These are phyloP conservation scores for Herpetotheres cachinnans DNA, from an alignment of 2,113 vertebrate species.

Conservation along the genomic window DNA sequence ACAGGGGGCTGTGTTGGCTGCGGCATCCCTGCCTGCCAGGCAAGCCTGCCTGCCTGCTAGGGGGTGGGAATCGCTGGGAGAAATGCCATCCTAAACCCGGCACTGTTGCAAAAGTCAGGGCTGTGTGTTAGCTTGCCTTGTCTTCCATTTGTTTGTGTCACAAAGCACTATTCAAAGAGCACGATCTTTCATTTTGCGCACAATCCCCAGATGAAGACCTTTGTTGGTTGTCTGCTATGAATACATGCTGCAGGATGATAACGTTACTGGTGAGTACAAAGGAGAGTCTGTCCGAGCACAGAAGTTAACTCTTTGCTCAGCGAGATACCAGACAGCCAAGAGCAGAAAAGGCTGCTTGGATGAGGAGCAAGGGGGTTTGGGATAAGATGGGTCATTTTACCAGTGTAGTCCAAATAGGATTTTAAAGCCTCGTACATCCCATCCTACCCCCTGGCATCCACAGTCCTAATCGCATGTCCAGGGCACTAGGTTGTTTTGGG, in stretches of 20 bases:
- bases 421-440: rapidly evolving
- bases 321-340: not conserved
- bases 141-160: not conserved
- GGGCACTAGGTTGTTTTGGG: not conserved
- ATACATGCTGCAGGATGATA: not conserved
- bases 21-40: not conserved
- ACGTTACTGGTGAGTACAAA: not conserved
- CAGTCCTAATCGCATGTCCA: no score
- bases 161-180: not conserved
- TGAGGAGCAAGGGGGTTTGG: not conserved
- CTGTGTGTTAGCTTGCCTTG: not conserved
- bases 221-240: not conserved
- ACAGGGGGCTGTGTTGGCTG: rapidly evolving
- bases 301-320: not conserved
- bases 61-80: not conserved
- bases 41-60: not conserved
- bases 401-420: rapidly evolving
- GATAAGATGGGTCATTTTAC: not conserved
- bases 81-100: not conserved
- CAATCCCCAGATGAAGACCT: not conserved
- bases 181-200: rapidly evolving
- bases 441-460: not conserved
- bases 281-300: not conserved
- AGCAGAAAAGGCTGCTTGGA: not conserved
- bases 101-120: not conserved